Conservation (phyloP, 2,888 invertebrate species). For the Petrophora chlorosata region DNA sequence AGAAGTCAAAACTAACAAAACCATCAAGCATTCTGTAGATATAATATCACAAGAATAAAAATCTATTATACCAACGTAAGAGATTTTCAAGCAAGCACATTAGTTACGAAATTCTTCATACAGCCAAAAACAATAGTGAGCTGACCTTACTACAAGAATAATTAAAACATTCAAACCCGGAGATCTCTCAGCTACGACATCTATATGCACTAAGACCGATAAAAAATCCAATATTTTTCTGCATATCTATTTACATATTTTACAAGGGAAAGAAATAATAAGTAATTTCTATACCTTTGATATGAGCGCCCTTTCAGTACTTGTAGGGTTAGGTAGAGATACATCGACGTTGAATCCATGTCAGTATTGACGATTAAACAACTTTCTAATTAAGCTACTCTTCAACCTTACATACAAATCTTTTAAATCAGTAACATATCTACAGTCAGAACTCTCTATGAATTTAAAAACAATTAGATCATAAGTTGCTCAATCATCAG, state of each 20-base stretch:
- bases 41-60: too few species aligned
- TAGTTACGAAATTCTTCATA: not conserved
- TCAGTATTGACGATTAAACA: conserved; percentile 5
- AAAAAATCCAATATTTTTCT: conserved; percentile 59
- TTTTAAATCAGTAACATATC: conserved; percentile 11
- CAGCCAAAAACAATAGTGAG: not conserved
- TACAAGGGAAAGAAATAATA: conserved; percentile 78
- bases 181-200: conserved; percentile 59
- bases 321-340: conserved; percentile 21
- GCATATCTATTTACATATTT: conserved; percentile 79
- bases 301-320: conserved; percentile 75
- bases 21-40: too few species aligned
- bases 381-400: not conserved
- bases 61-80: too few species aligned
- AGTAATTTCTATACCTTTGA: conserved; percentile 77
- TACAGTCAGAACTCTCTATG: conserved; percentile 11
- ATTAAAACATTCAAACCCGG: conserved; percentile 41
- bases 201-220: conserved; percentile 65
- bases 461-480: conserved; percentile 2
- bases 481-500: not conserved
- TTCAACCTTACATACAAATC: conserved; percentile 19
- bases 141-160: not conserved
- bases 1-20: too few species aligned
- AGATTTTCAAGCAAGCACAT: conserved; percentile 6
- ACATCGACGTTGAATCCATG: conserved; percentile 3